A percentile compares a stretch with the other conserved stretches of the same genome.
phyloP scores from a whole-genome alignment of 2,888 invertebrate species.

The Papilio demoleus region DNA sequence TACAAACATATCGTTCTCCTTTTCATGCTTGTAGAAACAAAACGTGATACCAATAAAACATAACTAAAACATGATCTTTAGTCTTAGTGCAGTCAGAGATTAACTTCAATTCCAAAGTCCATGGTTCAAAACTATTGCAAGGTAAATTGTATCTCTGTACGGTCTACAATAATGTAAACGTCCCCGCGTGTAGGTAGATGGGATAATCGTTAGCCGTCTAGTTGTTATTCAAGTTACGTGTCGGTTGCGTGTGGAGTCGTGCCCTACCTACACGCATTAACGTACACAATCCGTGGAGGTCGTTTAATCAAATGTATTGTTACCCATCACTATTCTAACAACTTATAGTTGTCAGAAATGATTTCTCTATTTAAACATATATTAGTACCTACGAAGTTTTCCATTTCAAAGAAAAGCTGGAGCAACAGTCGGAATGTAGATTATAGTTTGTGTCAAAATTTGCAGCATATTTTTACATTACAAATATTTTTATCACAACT shows the following conservation, averaged over 20 bases:
- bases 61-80: no score
- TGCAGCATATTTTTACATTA: no score
- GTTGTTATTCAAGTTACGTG: conserved; percentile 55
- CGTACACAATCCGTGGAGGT: conserved; percentile 54
- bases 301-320: conserved; percentile 57
- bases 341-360: conserved; percentile 6
- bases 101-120: neutral
- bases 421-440: no score
- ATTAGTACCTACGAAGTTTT: no score
- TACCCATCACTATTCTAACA: conserved; percentile 44
- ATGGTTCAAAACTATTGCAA: neutral
- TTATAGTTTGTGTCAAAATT: no score
- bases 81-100: no score
- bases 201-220: conserved; percentile 46
- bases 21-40: no score
- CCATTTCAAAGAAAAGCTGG: no score
- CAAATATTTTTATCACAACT: no score
- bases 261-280: conserved; percentile 48
- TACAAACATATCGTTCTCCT: neutral
- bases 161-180: conserved; percentile 26
- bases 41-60: no score
- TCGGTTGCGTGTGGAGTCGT: conserved; percentile 54
- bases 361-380: no score
- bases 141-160: neutral
- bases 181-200: conserved; percentile 37